A percentile compares a stretch with the other conserved stretches of the same genome.
phyloP scores from a whole-genome alignment of 2,113 vertebrate genomes.

The Probosciger aterrimus region DNA sequence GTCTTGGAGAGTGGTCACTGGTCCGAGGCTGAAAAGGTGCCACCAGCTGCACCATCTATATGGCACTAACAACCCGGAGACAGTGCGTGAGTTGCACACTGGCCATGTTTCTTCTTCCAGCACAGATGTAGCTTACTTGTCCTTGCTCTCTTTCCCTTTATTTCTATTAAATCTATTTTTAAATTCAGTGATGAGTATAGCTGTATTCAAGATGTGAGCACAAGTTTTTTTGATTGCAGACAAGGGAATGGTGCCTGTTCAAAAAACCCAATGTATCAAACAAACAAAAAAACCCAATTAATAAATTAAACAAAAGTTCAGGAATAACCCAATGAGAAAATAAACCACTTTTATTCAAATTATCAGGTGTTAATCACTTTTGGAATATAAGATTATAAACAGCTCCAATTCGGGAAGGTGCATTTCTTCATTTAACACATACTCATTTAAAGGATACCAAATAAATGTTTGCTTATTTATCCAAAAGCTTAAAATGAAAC shows the following conservation, averaged over 20 bases:
- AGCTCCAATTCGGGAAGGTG: slow-evolving; percentile 6
- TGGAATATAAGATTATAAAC: slow-evolving; percentile 33
- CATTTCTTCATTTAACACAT: slow-evolving; percentile 43
- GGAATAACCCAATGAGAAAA: slow-evolving; percentile 70
- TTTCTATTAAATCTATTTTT: not conserved
- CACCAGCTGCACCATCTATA: not conserved
- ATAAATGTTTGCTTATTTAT: slow-evolving; percentile 27
- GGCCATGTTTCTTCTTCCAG: not conserved
- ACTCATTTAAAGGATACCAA: slow-evolving; percentile 51
- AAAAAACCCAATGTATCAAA: not conserved
- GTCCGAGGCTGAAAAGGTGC: not conserved
- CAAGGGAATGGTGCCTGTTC: not conserved
- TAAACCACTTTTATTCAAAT: slow-evolving; percentile 76
- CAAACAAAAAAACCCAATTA: not conserved
- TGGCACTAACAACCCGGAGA: not conserved
- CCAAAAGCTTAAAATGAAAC: slow-evolving; percentile 48
- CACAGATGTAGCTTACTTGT: not conserved
- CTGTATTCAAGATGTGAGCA: not conserved
- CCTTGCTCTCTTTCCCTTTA: not conserved
- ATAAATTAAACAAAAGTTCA: not conserved
- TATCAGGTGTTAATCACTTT: slow-evolving; percentile 39
- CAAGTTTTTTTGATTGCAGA: not conserved
- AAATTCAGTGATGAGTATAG: not conserved
- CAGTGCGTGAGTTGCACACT: not conserved
- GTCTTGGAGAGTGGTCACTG: no score